Percentiles rank a stretch among this genome's conserved stretches.
Evolutionary conservation across 2,888 invertebrate genomes (phyloP).

Genomic region (Protophormia terraenovae): DNA sequence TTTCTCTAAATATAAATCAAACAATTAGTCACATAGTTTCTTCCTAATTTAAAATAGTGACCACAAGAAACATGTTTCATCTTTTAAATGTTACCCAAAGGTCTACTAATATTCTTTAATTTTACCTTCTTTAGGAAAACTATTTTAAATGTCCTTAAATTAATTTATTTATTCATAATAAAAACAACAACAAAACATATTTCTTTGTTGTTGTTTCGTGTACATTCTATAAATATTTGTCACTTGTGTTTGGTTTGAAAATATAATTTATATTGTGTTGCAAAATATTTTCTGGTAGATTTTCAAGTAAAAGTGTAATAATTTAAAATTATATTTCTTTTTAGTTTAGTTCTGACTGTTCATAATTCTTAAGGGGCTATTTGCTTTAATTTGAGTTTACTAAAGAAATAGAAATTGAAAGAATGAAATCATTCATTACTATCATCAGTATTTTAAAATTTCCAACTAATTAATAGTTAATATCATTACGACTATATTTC

Average conservation of each 20-base stretch:
- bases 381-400: constrained; percentile 33
- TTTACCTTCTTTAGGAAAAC: constrained; percentile 45
- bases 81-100: constrained; percentile 63
- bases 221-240: constrained; percentile 15
- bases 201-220: background rate
- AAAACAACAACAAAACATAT: background rate
- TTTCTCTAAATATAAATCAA: constrained; percentile 54
- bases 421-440: background rate
- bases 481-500: too few relatives aligned
- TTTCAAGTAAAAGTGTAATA: constrained; percentile 43
- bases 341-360: constrained; percentile 47
- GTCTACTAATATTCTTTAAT: constrained; percentile 59
- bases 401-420: background rate
- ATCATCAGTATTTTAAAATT: too few relatives aligned
- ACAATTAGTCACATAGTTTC: constrained; percentile 63
- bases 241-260: constrained; percentile 24
- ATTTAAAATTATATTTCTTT: constrained; percentile 57
- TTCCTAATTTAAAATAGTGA: constrained; percentile 45
- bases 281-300: constrained; percentile 34
- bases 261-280: constrained; percentile 60
- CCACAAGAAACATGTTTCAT: constrained; percentile 63
- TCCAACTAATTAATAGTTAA: too few relatives aligned
- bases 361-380: constrained; percentile 37
- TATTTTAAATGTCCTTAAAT: constrained; percentile 53
- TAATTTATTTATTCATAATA: constrained; percentile 27